Conservation (phyloP, 2,797 vertebrate genomes). For the Myotis pilosus region DNA sequence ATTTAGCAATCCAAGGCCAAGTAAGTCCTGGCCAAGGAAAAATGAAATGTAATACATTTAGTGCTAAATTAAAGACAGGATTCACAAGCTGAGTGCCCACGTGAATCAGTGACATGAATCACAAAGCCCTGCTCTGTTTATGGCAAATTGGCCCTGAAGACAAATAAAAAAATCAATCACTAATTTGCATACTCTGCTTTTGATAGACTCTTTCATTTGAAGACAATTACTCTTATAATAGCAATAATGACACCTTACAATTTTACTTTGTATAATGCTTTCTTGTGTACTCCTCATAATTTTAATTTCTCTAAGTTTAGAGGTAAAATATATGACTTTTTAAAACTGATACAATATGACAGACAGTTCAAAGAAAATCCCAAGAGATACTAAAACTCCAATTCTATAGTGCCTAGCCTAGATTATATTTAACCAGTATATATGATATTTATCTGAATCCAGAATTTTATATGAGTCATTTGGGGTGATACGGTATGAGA, state of each 20-base stretch:
- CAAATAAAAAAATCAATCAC: conserved; percentile 68
- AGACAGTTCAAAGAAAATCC: conserved; percentile 21
- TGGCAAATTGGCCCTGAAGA: conserved; percentile 47
- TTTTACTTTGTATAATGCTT: conserved; percentile 51
- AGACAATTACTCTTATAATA: conserved; percentile 42
- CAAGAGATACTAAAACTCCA: not conserved
- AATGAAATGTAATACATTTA: conserved; percentile 63
- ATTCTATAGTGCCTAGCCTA: not conserved
- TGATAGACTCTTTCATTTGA: conserved; percentile 62
- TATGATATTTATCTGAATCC: conserved; percentile 17
- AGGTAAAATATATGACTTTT: not conserved
- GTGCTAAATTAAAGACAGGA: conserved; percentile 62
- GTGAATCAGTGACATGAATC: conserved; percentile 57
- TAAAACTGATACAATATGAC: not conserved
- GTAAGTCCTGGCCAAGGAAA: conserved; percentile 8
- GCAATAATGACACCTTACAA: conserved; percentile 37
- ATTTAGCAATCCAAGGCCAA: conserved; percentile 56
- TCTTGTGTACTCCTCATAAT: not conserved
- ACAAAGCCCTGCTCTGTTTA: conserved; percentile 39
- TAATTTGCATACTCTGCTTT: conserved; percentile 60
- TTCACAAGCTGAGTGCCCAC: conserved; percentile 47
- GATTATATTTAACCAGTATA: not conserved
- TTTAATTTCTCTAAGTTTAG: conserved; percentile 7
- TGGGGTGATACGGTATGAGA: not conserved
- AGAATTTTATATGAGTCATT: not conserved